phyloP scores from a whole-genome alignment of 2,797 vertebrate species.

The Phalloptychus januarius region DNA sequence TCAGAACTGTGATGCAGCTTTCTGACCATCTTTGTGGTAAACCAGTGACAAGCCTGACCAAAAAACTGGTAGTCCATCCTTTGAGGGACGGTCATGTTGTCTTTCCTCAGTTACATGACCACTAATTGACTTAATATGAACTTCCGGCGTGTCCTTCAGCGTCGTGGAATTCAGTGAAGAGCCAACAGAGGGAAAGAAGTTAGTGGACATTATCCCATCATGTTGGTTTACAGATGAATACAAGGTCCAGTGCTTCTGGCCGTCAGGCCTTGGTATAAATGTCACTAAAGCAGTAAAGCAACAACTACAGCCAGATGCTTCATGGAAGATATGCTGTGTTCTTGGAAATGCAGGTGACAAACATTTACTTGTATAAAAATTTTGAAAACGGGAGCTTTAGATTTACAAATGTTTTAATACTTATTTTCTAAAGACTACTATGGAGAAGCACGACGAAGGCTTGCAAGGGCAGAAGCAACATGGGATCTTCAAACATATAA shows the following conservation, averaged over 20 bases:
- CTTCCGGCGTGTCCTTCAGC: conserved; percentile 15
- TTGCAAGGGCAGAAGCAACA: neutral
- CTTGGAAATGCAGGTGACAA: conserved; percentile 15
- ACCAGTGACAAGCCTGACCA: neutral
- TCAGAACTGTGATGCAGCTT: neutral
- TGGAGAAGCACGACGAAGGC: neutral
- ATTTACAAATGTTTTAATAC: neutral
- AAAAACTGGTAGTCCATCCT: conserved; percentile 1
- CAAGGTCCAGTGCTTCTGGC: conserved; percentile 5
- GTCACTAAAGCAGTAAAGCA: conserved; percentile 9
- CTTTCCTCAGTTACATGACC: conserved; percentile 3
- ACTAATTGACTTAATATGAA: neutral
- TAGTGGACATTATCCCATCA: conserved; percentile 12
- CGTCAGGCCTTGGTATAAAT: neutral
- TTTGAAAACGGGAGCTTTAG: neutral
- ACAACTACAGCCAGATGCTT: conserved; percentile 8
- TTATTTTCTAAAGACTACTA: neutral
- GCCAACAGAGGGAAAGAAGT: neutral
- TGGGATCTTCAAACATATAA: conserved; percentile 6
- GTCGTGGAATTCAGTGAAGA: conserved; percentile 1
- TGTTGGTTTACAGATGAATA: conserved; percentile 3
- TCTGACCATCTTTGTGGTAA: conserved; percentile 4
- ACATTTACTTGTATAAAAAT: neutral
- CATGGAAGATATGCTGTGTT: conserved; percentile 5
- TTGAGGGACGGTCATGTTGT: neutral